Evolutionary conservation across 2,888 invertebrate genomes (phyloP).

Genomic region (Morinoia aosen): DNA sequence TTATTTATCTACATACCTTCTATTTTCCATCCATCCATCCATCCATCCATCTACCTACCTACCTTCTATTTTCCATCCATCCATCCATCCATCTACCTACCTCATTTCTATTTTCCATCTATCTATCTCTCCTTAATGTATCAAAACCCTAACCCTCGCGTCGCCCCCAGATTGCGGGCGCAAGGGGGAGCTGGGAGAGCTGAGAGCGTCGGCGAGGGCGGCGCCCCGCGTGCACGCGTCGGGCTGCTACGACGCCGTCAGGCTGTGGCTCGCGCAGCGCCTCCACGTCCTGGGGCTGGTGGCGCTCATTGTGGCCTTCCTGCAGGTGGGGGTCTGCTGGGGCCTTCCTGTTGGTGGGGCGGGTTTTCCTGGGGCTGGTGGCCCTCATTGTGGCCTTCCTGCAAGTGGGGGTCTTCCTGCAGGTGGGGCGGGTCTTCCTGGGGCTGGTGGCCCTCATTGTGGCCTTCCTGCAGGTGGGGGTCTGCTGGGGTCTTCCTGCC

Average conservation of each 20-base stretch:
- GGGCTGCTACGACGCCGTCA: slow-evolving; percentile 83
- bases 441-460: slow-evolving; percentile 77
- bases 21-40: no score
- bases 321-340: slow-evolving; percentile 77
- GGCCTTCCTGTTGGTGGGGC: slow-evolving; percentile 81
- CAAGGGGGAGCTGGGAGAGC: not conserved
- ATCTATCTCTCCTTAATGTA: no score
- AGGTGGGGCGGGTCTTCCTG: slow-evolving; percentile 74
- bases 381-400: slow-evolving; percentile 83
- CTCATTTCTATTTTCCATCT: no score
- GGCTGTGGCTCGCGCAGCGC: slow-evolving; percentile 83
- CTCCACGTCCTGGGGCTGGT: slow-evolving; percentile 83
- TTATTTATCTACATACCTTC: no score
- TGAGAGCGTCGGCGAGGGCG: slow-evolving; percentile 68
- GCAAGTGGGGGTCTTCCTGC: slow-evolving; percentile 82
- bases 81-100: no score
- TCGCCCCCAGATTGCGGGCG: not conserved
- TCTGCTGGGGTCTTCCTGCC: slow-evolving; percentile 76
- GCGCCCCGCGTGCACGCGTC: slow-evolving; percentile 78
- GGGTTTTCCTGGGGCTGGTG: slow-evolving; percentile 64
- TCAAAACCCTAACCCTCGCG: no score
- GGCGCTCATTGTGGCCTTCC: slow-evolving; percentile 80
- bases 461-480: slow-evolving; percentile 75
- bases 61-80: no score
- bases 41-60: no score